These are phyloP conservation scores for Hypomesus transpacificus DNA, from an alignment of 2,113 vertebrate genomes.

Conservation along the genomic window DNA sequence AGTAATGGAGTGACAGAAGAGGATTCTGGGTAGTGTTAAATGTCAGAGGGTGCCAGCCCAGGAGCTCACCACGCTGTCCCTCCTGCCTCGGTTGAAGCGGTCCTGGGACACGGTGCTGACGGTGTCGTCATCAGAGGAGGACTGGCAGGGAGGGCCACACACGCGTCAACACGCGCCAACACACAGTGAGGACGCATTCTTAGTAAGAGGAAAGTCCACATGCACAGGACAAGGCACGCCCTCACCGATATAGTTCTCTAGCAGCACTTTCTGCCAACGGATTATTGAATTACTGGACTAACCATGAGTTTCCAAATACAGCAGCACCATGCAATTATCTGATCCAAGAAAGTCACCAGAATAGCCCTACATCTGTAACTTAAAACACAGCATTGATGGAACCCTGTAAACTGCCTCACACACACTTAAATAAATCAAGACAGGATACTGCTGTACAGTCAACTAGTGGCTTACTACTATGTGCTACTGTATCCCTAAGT, in stretches of 20 bases:
- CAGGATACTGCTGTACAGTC: too few relatives aligned
- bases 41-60: slow-evolving; percentile 2
- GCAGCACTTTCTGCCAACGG: slow-evolving; percentile 14
- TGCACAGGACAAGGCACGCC: not conserved
- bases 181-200: slow-evolving; percentile 16
- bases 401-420: not conserved
- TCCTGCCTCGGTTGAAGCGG: slow-evolving; percentile 64
- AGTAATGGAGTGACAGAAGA: not conserved
- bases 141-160: slow-evolving; percentile 65
- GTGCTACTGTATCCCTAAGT: not conserved
- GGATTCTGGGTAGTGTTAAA: too few relatives aligned
- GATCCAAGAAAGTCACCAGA: slow-evolving; percentile 6
- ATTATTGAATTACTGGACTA: slow-evolving; percentile 21
- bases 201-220: not conserved
- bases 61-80: slow-evolving; percentile 83
- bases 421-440: not conserved
- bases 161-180: not conserved
- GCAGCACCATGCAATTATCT: slow-evolving; percentile 32
- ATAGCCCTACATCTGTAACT: not conserved
- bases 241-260: slow-evolving; percentile 19
- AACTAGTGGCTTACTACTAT: not conserved
- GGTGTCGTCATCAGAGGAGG: slow-evolving; percentile 75
- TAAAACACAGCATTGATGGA: too few relatives aligned
- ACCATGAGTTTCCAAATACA: slow-evolving; percentile 1
- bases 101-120: slow-evolving; percentile 77